These are phyloP conservation scores for Bettongia penicillata DNA, from an alignment of 2,113 vertebrate genomes.

Conservation along the genomic window DNA sequence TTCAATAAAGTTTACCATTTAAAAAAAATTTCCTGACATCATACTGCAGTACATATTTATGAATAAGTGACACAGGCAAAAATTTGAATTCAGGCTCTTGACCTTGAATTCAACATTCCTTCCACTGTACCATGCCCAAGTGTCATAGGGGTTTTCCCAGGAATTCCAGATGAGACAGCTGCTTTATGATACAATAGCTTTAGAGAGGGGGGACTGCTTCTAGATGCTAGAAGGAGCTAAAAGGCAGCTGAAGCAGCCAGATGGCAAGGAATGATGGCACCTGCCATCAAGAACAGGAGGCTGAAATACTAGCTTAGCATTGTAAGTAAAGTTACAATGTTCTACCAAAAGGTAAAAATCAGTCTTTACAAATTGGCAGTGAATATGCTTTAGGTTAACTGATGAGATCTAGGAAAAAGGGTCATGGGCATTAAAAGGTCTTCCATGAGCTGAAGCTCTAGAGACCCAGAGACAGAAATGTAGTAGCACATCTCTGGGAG, in stretches of 20 bases:
- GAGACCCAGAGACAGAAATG: neutral
- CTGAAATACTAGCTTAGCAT: neutral
- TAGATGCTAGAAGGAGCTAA: neutral
- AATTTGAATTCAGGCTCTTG: neutral
- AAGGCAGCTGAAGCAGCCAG: neutral
- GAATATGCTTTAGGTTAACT: neutral
- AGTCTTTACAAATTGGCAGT: neutral
- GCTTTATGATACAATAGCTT: neutral
- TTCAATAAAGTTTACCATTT: neutral
- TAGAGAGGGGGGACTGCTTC: neutral
- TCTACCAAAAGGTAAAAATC: neutral
- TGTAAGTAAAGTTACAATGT: neutral
- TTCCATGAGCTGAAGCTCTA: neutral
- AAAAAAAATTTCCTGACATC: neutral
- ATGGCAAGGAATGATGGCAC: neutral
- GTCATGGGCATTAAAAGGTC: neutral
- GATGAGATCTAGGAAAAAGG: neutral
- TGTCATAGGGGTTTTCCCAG: neutral
- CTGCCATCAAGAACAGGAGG: neutral
- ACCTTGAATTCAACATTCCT: neutral
- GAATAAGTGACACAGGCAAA: neutral
- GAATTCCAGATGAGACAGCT: neutral
- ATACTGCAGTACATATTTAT: neutral
- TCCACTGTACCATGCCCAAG: neutral
- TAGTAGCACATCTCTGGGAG: neutral